Base-by-base conservation (phyloP, 92 coral and sea anemone species). In the Metridium senile region DNA sequence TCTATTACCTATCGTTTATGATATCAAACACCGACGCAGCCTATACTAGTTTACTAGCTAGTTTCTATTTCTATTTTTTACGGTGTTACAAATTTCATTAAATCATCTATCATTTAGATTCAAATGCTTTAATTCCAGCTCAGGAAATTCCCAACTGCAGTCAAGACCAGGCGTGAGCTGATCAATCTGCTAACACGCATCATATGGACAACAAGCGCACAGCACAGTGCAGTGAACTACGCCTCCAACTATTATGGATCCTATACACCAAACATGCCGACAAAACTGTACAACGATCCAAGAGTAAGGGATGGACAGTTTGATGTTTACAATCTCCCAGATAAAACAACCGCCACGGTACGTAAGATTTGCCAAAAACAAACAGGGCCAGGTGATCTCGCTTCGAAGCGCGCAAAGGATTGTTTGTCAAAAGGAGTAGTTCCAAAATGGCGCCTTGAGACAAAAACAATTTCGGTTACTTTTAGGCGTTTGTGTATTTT, bases 201-300 rank as follows among this genome's bases (percentile, higher is more conserved):
- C 17, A 83, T 93, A 51, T 88, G 93, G 86, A 83, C 86, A 17
- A 59, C 87, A 39, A 87, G 90, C 16, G 78, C 85, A 39, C 91
- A 90, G 52, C 98, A 93, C 82, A 81, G 93, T 31, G 84, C 87
- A 0, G 83, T 91, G 23, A 93, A 91, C 85, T 93, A 90, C 57
- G 85, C 89, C 0, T 70, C 83, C 20, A 80, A 86, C 28, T 88
- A 93, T 74, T 91, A 85, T 62, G 93, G 93, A 0, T 87, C 88
- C 13, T 92, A 85, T 78, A 87, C 84, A 23, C 90, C 93, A 1
- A 91, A 84, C 77, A 82, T 83, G 85, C 97, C 98, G n/a, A 88
- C 98, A 58, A 89, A 86, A 25, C 84, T 91, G 21, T 91, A 91
- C 74, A 62, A 88, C 32, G 97, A 88, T 74, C 82, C 91, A 49